Conservation (phyloP, 2,113 vertebrate genomes). For the Columbina picui region DNA sequence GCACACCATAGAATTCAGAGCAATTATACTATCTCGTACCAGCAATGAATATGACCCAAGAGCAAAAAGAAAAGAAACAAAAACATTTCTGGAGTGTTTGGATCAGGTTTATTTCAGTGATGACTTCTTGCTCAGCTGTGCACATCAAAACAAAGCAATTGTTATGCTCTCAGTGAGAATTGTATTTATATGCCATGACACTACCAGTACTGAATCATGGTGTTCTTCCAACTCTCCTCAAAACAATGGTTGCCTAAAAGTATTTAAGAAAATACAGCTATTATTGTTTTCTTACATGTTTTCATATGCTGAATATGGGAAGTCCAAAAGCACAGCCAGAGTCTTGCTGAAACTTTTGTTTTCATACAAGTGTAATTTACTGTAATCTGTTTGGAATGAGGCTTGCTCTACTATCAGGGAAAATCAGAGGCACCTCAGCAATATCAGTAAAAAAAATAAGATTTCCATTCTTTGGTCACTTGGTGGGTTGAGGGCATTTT, state of each 20-base stretch:
- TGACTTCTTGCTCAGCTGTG: slow-evolving; percentile 55
- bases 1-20: neutral
- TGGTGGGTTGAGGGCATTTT: neutral
- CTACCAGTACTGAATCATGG: neutral
- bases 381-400: slow-evolving; percentile 20
- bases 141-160: slow-evolving; percentile 60
- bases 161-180: slow-evolving; percentile 52
- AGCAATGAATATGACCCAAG: neutral
- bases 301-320: slow-evolving; percentile 14
- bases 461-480: neutral
- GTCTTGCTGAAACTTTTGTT: slow-evolving; percentile 40
- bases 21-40: neutral
- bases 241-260: slow-evolving; percentile 31
- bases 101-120: slow-evolving; percentile 56
- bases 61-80: slow-evolving; percentile 25
- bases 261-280: slow-evolving; percentile 29
- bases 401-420: neutral
- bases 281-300: slow-evolving; percentile 39
- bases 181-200: slow-evolving; percentile 63
- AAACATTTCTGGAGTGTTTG: slow-evolving; percentile 31
- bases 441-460: neutral
- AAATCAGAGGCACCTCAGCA: neutral
- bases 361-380: slow-evolving; percentile 45
- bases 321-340: slow-evolving; percentile 24
- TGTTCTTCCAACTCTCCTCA: slow-evolving; percentile 48